A percentile compares a stretch with the other conserved stretches of the same genome.
These are phyloP conservation scores for Buceros bicornis DNA, from an alignment of 2,797 vertebrate species.

Conservation along the genomic window DNA sequence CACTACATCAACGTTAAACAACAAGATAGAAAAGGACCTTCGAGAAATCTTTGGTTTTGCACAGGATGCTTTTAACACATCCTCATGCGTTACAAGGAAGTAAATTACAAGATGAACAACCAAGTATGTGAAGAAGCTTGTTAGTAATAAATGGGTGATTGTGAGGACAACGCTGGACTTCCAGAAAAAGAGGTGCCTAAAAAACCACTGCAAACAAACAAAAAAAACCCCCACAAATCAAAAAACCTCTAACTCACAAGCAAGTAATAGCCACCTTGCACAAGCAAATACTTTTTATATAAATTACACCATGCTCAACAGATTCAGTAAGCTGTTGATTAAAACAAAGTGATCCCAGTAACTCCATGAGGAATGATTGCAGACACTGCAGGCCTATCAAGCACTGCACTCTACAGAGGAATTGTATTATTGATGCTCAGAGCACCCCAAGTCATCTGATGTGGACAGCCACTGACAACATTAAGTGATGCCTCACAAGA, in stretches of 20 bases:
- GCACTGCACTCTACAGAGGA: not conserved
- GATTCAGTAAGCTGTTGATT: not conserved
- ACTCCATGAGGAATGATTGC: not conserved
- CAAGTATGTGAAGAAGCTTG: not conserved
- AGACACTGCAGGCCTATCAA: not conserved
- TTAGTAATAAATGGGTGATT: not conserved
- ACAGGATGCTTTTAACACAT: not conserved
- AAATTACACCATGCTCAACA: not conserved
- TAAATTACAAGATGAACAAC: not conserved
- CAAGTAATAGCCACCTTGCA: not conserved
- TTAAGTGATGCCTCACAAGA: not conserved
- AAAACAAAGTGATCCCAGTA: not conserved
- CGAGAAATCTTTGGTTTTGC: not conserved
- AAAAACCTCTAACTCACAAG: fast-evolving
- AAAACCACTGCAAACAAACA: not conserved
- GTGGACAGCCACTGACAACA: not conserved
- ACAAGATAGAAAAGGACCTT: not conserved
- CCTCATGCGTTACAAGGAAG: not conserved
- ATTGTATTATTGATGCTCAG: not conserved
- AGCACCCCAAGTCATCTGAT: not conserved
- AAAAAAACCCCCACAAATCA: not conserved
- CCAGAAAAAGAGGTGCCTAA: not conserved
- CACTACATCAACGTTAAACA: not conserved
- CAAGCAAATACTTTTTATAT: not conserved
- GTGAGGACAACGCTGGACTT: not conserved